Conservation (phyloP, 2,797 vertebrate genomes). For the Geotrypetes seraphini region DNA sequence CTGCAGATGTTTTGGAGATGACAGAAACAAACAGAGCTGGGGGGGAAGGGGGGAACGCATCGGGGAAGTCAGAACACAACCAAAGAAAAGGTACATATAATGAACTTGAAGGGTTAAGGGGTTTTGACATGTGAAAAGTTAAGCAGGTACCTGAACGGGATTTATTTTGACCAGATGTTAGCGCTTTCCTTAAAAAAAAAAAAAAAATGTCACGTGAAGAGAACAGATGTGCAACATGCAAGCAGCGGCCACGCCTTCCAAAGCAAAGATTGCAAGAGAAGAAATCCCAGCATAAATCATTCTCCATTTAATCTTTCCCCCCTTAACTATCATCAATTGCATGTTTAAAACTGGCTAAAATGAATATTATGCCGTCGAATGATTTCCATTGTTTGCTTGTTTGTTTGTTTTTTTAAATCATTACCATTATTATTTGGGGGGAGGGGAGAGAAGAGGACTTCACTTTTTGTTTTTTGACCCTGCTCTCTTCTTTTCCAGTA, state of each 20-base stretch:
- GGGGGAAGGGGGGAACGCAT: too few species aligned
- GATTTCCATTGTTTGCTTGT: slow-evolving; percentile 5
- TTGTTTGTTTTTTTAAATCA: too few species aligned
- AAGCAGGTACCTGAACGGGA: slow-evolving; percentile 79
- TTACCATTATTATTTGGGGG: slow-evolving; percentile 2
- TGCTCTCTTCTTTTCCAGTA: slow-evolving; percentile 11
- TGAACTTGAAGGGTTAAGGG: slow-evolving; percentile 24
- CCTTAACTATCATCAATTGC: too few species aligned
- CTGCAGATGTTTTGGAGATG: too few species aligned
- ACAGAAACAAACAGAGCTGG: too few species aligned
- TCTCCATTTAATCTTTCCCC: not conserved
- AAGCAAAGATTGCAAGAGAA: slow-evolving; percentile 37
- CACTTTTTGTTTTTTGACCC: not conserved
- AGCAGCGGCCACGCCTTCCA: slow-evolving; percentile 52
- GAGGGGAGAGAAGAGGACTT: too few species aligned
- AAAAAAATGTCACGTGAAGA: slow-evolving; percentile 81
- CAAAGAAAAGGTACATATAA: not conserved
- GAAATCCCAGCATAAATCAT: slow-evolving; percentile 34
- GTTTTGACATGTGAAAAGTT: slow-evolving; percentile 70
- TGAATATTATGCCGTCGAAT: too few species aligned
- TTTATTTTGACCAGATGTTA: slow-evolving; percentile 92
- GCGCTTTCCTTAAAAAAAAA: slow-evolving; percentile 68
- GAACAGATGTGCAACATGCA: slow-evolving; percentile 82
- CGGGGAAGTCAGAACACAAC: not conserved
- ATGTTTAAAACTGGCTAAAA: too few species aligned